A percentile compares a stretch with the other conserved stretches of the same genome.
These are phyloP conservation scores for Takifugu ocellatus DNA, from an alignment of 2,797 vertebrate genomes.

Conservation along the genomic window DNA sequence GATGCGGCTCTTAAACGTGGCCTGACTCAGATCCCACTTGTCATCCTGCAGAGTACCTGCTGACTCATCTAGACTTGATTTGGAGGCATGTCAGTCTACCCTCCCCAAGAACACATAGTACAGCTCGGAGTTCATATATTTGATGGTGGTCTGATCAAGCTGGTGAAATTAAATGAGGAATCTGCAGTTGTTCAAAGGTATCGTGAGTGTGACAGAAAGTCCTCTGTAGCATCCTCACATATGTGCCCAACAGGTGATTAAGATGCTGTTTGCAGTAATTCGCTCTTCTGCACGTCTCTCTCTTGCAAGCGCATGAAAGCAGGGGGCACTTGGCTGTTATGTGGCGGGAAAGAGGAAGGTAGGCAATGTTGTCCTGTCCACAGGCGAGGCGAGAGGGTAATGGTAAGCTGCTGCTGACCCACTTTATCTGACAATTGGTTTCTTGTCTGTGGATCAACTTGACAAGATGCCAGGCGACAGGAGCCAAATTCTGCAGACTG, in stretches of 20 bases:
- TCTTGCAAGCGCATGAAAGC: constrained; percentile 25
- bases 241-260: constrained; percentile 61
- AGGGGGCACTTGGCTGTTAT: constrained; percentile 19
- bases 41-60: constrained; percentile 24
- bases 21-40: not conserved
- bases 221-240: constrained; percentile 47
- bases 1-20: not conserved
- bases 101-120: constrained; percentile 35
- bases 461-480: constrained; percentile 83
- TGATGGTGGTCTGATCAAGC: too few species aligned
- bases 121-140: constrained; percentile 46
- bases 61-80: constrained; percentile 57
- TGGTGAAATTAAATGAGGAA: too few species aligned
- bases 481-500: constrained; percentile 78
- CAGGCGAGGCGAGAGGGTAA: constrained; percentile 74
- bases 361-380: constrained; percentile 62
- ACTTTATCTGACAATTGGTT: constrained; percentile 86
- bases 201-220: too few species aligned
- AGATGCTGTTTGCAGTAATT: constrained; percentile 30
- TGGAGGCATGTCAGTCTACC: constrained; percentile 58
- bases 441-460: constrained; percentile 83
- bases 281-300: not conserved
- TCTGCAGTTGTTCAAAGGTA: constrained; percentile 30
- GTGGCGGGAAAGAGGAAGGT: constrained; percentile 68
- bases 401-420: constrained; percentile 83